phyloP scores from a whole-genome alignment of 2,797 vertebrate species.

The Psittacula derbiana region DNA sequence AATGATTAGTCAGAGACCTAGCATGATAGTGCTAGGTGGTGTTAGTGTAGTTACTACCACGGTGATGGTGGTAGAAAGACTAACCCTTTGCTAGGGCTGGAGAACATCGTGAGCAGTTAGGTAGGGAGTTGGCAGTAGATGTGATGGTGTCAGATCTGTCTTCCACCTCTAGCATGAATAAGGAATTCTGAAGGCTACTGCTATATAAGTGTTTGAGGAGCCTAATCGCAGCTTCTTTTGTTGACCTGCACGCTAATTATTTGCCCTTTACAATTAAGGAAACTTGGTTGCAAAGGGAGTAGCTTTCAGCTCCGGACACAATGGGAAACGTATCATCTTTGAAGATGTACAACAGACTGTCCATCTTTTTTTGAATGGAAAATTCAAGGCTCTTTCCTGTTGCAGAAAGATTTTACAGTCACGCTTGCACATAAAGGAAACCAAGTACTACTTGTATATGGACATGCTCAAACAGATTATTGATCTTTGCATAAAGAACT shows the following conservation, averaged over 20 bases:
- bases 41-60: neutral
- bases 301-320: neutral
- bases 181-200: neutral
- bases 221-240: neutral
- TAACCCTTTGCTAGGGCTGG: neutral
- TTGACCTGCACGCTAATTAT: neutral
- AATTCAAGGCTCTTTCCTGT: neutral
- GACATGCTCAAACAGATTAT: neutral
- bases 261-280: constrained; percentile 27
- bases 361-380: neutral
- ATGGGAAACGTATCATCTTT: neutral
- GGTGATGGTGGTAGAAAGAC: neutral
- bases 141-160: neutral
- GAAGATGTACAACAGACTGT: neutral
- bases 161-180: neutral
- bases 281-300: constrained; percentile 26
- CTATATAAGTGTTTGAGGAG: neutral
- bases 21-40: neutral
- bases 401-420: neutral
- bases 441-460: neutral
- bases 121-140: neutral
- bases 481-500: neutral
- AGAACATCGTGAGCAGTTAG: neutral
- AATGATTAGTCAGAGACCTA: neutral
- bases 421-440: neutral